These are phyloP conservation scores for Avahi laniger DNA, from an alignment of 2,797 vertebrate species.

Conservation along the genomic window DNA sequence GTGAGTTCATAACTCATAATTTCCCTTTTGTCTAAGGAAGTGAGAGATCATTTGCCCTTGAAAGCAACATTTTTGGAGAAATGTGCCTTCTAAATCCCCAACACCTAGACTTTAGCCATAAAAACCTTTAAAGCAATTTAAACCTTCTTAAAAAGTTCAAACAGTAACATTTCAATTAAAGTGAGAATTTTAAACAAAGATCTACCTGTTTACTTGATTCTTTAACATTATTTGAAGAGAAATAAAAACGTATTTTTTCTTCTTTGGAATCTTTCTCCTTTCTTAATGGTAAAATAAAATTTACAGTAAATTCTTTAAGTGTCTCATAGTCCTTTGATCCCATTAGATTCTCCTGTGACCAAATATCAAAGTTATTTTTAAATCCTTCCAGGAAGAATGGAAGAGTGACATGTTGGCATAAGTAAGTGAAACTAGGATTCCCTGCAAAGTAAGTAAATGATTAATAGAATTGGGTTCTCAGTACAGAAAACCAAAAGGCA, in stretches of 20 bases:
- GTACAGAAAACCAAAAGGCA: not conserved
- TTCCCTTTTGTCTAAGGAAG: constrained; percentile 41
- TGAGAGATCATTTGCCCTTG: constrained; percentile 21
- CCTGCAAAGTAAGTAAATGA: constrained; percentile 30
- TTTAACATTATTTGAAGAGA: constrained; percentile 37
- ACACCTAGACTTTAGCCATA: not conserved
- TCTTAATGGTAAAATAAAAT: constrained; percentile 33
- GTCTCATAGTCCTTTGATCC: not conserved
- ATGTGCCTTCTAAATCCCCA: constrained; percentile 36
- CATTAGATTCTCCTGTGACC: not conserved
- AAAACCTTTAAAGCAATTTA: constrained; percentile 44
- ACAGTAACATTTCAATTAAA: constrained; percentile 53
- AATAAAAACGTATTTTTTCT: not conserved
- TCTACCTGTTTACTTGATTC: not conserved
- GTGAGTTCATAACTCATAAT: not conserved
- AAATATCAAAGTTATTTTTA: constrained; percentile 45
- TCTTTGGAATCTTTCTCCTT: not conserved
- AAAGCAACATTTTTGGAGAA: constrained; percentile 45
- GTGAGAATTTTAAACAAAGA: constrained; percentile 31
- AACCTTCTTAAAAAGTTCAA: constrained; percentile 20
- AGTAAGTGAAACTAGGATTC: not conserved
- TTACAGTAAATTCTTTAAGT: not conserved
- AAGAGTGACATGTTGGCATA: not conserved
- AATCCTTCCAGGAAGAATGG: not conserved
- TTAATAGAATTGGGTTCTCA: not conserved